Percentiles rank a stretch among this genome's conserved stretches.
These are phyloP conservation scores for Chlorodrepanis virens DNA, from an alignment of 2,113 vertebrate genomes.

Conservation along the genomic window DNA sequence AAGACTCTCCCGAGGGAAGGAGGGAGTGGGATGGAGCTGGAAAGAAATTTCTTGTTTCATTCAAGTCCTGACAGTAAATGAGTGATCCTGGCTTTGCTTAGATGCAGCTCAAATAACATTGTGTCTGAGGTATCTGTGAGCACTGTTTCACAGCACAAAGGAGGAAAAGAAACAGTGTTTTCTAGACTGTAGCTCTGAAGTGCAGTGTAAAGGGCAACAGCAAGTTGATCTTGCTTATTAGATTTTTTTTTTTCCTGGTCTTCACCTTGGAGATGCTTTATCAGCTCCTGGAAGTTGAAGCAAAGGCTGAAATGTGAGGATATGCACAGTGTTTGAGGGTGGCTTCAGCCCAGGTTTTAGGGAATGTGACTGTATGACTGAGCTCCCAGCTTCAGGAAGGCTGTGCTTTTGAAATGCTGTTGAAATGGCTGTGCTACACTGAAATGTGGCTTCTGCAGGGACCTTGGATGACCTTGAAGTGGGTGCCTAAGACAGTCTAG, in stretches of 20 bases:
- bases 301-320: neutral
- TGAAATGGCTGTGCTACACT: neutral
- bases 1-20: conserved; percentile 3
- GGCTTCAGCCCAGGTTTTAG: neutral
- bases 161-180: neutral
- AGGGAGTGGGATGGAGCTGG: neutral
- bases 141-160: neutral
- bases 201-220: neutral
- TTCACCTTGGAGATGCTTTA: neutral
- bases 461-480: neutral
- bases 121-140: neutral
- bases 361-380: neutral
- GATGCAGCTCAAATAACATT: neutral
- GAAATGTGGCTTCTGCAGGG: neutral
- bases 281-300: neutral
- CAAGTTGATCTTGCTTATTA: accelerated
- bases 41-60: neutral
- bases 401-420: neutral
- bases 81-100: neutral
- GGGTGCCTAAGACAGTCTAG: neutral
- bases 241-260: neutral
- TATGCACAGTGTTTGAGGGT: accelerated
- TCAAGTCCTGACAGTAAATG: neutral
- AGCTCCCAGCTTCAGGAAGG: neutral
- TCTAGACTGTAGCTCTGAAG: neutral